Evolutionary conservation across 2,888 invertebrate species (phyloP).

Genomic region (Hoplodrina ambigua): DNA sequence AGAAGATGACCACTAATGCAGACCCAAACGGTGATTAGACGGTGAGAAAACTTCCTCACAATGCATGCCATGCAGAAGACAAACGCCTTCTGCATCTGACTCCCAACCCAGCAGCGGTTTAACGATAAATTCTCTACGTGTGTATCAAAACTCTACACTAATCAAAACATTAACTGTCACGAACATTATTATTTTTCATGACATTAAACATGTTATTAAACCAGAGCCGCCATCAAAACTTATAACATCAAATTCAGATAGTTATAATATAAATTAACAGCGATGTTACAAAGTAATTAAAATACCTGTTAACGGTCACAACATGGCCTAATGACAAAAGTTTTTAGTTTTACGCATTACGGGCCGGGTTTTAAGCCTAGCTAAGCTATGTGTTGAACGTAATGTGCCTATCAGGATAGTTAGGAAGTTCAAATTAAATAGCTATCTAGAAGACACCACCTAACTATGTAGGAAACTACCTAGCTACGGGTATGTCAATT

Average conservation of each 20-base stretch:
- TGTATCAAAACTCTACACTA: background rate
- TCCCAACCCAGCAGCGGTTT: too few relatives aligned
- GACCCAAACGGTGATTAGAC: too few relatives aligned
- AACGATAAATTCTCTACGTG: too few relatives aligned
- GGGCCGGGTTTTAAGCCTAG: conserved; percentile 36
- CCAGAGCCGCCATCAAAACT: conserved; percentile 41
- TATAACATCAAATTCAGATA: conserved; percentile 47
- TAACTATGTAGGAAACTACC: too few relatives aligned
- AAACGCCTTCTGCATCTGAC: too few relatives aligned
- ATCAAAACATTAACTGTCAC: background rate
- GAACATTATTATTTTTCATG: conserved; percentile 30
- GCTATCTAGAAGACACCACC: background rate
- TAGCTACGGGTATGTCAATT: too few relatives aligned
- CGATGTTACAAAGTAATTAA: conserved; percentile 57
- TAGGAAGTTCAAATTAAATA: conserved; percentile 30
- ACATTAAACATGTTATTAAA: conserved; percentile 28
- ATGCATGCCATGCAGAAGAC: too few relatives aligned
- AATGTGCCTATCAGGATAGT: conserved; percentile 20
- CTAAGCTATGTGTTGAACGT: conserved; percentile 28
- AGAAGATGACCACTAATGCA: too few relatives aligned
- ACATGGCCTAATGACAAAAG: conserved; percentile 50
- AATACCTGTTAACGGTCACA: conserved; percentile 58
- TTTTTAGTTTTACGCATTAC: conserved; percentile 52
- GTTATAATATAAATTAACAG: conserved; percentile 52
- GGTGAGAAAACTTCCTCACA: too few relatives aligned